phyloP scores from a whole-genome alignment of 2,113 vertebrate species.

The Bagarius yarrelli region DNA sequence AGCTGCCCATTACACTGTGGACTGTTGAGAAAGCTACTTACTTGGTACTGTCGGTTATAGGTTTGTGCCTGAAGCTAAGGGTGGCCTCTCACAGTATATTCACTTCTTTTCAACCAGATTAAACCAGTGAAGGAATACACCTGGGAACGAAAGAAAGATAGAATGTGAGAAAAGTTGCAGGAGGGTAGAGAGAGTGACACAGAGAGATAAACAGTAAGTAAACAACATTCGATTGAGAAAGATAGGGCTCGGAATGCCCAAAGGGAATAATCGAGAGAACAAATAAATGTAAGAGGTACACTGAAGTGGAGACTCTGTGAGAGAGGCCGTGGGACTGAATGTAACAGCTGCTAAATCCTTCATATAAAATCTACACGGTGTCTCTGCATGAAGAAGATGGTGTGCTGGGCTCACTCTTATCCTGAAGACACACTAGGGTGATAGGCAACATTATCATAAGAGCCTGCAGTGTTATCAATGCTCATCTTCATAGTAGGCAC shows the following conservation, averaged over 20 bases:
- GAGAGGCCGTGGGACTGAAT: constrained; percentile 32
- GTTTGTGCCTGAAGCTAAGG: constrained; percentile 18
- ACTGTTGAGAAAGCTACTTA: constrained; percentile 4
- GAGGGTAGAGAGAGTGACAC: constrained; percentile 6
- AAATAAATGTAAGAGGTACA: constrained; percentile 33
- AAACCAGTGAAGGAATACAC: constrained; percentile 33
- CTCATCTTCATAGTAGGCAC: constrained; percentile 55
- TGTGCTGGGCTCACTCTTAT: constrained; percentile 29
- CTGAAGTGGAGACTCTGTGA: constrained; percentile 26
- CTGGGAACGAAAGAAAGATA: constrained; percentile 43
- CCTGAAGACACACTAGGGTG: constrained; percentile 50
- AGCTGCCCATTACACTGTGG: neutral
- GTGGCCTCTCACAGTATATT: neutral
- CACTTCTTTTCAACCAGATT: constrained; percentile 20
- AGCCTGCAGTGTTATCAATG: constrained; percentile 58
- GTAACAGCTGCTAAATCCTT: constrained; percentile 47
- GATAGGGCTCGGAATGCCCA: constrained; percentile 21
- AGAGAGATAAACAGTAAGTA: constrained; percentile 29
- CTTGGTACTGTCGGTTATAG: neutral
- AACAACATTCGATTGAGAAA: constrained; percentile 40
- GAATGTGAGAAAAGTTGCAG: constrained; percentile 7
- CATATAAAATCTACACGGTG: constrained; percentile 46
- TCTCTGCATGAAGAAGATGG: constrained; percentile 39
- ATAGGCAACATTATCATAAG: constrained; percentile 66
- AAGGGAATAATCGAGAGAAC: constrained; percentile 34